phyloP scores from a whole-genome alignment of 2,797 vertebrate genomes.

The Vireo griseus region DNA sequence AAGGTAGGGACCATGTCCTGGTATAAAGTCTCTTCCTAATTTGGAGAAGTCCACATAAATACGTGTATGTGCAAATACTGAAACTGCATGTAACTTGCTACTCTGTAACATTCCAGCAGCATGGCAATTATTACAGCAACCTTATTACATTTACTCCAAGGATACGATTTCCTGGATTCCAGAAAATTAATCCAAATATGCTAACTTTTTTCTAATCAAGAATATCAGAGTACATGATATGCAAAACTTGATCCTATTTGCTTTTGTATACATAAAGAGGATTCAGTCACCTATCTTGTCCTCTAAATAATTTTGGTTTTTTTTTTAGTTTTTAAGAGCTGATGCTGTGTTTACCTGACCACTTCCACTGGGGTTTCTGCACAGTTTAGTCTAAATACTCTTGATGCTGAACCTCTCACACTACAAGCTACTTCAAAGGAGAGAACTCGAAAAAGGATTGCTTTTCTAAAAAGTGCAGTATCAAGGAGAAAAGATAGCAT shows the following conservation, averaged over 20 bases:
- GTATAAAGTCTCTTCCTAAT: neutral
- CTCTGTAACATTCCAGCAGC: neutral
- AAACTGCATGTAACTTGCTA: neutral
- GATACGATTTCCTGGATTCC: neutral
- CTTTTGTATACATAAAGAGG: constrained; percentile 11
- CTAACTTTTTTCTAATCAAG: constrained; percentile 7
- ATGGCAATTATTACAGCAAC: neutral
- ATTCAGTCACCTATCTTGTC: constrained; percentile 33
- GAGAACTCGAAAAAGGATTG: constrained; percentile 37
- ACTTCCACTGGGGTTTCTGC: constrained; percentile 69
- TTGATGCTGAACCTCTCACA: constrained; percentile 53
- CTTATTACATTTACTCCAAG: constrained; percentile 4
- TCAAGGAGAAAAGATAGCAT: constrained; percentile 68
- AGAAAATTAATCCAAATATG: constrained; percentile 14
- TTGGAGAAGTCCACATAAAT: neutral
- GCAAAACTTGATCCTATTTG: constrained; percentile 14
- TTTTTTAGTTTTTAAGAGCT: constrained; percentile 62
- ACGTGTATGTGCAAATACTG: neutral
- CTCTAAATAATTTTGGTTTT: constrained; percentile 52
- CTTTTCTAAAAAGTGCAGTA: constrained; percentile 31
- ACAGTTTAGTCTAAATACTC: constrained; percentile 69
- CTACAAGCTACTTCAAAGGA: constrained; percentile 67
- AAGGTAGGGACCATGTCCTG: neutral
- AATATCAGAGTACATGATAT: neutral
- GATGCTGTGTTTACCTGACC: constrained; percentile 58